Evolutionary conservation across 1,140 invertebrate genomes (phyloP), one percentile per base, ranked within the genome.

Genomic region (Sipha flava): DNA sequence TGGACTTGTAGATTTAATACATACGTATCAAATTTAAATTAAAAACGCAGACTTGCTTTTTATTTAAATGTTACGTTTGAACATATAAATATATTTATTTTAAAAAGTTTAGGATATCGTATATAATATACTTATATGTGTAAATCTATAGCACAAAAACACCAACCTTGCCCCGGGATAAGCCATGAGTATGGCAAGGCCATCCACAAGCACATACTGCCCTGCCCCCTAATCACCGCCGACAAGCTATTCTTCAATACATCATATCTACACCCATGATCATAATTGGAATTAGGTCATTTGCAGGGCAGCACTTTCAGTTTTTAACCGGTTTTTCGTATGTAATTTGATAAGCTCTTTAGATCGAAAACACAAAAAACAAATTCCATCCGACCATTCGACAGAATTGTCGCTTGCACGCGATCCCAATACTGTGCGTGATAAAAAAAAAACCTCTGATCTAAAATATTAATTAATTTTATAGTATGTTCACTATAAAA

Each of bases 251-350:
- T 34, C 9, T 23, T 34, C 29, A 16, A 26, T 9, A 26, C 29
- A 77, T 57, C 2, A 77, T 57, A 77, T 57, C 73, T 77, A 77
- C 52, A 57, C 52, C 73, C 21, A 40, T 77, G 57, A 75, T 75
- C 47, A 57, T 59, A 26, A 59, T 54, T 47, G 54, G 29, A 77
- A 77, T 77, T 77, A 6, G 73, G 73, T 77, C 73, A 77, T 7
- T 12, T 2, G 26, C 23, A 7, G 66, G 62, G n/a, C 40, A 29
- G 21, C 73, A 77, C 73, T 77, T 77, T 77, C 73, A 77, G 73
- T 77, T 77, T 77, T 59, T 16, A 77, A 77, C 73, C 73, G 73
- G 73, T 77, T 77, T 77, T 77, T 77, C 23, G 47, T 23, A 10
- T 31, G 31, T 21, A 21, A 54, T 54, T 34, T 26, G 45, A 49